A percentile compares a stretch with the other conserved stretches of the same genome.
Evolutionary conservation across 2,797 vertebrate genomes (phyloP).

Genomic region (Takifugu rubripes): DNA sequence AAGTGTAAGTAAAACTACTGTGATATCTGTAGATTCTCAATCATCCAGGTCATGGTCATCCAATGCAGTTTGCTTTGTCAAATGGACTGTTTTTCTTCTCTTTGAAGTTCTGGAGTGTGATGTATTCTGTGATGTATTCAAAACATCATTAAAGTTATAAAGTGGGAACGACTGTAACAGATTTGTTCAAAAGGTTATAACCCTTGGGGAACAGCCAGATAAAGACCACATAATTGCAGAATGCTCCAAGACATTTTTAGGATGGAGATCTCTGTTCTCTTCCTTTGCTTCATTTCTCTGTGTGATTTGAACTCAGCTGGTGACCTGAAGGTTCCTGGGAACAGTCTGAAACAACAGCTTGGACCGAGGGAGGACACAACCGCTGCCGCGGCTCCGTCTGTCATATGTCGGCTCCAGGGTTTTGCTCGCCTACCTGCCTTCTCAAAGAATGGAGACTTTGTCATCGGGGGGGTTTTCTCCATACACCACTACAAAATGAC

Average conservation of each 20-base stretch:
- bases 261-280: conserved; percentile 25
- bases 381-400: background rate
- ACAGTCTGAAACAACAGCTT: background rate
- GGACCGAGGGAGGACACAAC: background rate
- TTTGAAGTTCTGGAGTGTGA: too few species aligned
- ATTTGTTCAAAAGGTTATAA: too few species aligned
- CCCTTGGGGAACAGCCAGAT: too few species aligned
- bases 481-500: background rate
- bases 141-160: too few species aligned
- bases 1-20: too few species aligned
- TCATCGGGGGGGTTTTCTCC: conserved; percentile 52
- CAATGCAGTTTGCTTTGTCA: too few species aligned
- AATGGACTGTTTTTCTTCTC: too few species aligned
- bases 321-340: background rate
- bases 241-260: background rate
- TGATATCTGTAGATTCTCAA: too few species aligned
- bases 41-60: too few species aligned
- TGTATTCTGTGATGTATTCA: conserved; percentile 40
- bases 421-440: background rate
- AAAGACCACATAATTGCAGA: too few species aligned
- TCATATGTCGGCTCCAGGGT: conserved; percentile 41
- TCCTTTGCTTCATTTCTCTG: conserved; percentile 14
- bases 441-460: conserved; percentile 44
- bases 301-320: conserved; percentile 15
- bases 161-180: too few species aligned